A percentile compares a stretch with the other conserved stretches of the same genome.
Evolutionary conservation across 2,113 vertebrate species (phyloP).

Genomic region (Eudorcas thomsonii): DNA sequence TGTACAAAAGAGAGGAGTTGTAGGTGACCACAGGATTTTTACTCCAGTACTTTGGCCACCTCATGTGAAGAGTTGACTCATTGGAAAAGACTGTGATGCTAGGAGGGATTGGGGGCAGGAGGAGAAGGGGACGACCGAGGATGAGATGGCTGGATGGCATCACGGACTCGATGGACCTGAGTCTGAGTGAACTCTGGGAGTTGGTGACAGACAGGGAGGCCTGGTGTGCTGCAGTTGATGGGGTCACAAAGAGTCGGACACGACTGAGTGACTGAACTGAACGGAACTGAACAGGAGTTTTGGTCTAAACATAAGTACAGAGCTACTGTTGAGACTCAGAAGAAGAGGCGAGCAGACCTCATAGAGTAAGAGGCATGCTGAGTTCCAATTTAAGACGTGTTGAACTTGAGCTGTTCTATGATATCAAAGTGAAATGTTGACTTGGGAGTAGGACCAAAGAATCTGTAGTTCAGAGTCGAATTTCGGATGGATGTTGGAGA

Average conservation of each 20-base stretch:
- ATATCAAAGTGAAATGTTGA: neutral
- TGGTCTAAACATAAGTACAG: neutral
- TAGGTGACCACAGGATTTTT: neutral
- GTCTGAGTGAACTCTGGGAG: too few species aligned
- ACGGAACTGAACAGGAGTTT: neutral
- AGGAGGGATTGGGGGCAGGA: too few species aligned
- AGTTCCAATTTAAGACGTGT: neutral
- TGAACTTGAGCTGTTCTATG: neutral
- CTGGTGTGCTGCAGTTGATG: too few species aligned
- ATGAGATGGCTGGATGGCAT: too few species aligned
- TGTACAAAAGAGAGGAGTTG: neutral
- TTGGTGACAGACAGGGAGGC: too few species aligned
- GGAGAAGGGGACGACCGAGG: too few species aligned
- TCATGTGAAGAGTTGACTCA: too few species aligned
- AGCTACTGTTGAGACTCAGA: neutral
- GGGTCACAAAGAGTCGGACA: too few species aligned
- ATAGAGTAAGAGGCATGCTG: neutral
- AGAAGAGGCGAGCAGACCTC: neutral
- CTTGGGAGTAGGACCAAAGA: neutral
- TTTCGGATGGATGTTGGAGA: neutral
- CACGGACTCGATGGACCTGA: too few species aligned
- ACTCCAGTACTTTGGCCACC: too few species aligned
- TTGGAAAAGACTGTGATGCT: too few species aligned
- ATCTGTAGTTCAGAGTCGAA: neutral
- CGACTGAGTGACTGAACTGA: too few species aligned